phyloP scores from a whole-genome alignment of 2,797 vertebrate species.

The Sitta carolinensis region DNA sequence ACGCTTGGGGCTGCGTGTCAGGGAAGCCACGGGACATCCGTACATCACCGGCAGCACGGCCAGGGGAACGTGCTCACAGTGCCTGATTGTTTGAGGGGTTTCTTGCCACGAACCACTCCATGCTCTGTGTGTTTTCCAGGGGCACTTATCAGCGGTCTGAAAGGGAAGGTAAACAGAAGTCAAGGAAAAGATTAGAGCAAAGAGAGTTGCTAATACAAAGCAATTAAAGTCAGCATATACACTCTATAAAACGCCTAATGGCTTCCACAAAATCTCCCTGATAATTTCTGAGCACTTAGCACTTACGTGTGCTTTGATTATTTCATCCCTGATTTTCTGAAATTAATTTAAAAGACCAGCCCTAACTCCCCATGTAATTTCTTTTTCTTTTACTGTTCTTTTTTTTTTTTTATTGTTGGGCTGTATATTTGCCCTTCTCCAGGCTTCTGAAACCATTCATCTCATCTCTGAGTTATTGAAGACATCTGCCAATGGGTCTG shows the following conservation, averaged over 20 bases:
- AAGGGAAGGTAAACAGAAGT: not conserved
- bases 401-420: not conserved
- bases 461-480: not conserved
- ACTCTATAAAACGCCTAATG: rapidly evolving
- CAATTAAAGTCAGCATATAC: not conserved
- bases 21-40: rapidly evolving
- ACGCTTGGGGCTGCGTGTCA: rapidly evolving
- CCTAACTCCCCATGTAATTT: rapidly evolving
- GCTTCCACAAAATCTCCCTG: not conserved
- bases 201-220: not conserved
- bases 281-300: not conserved
- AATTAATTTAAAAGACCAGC: not conserved
- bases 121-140: not conserved
- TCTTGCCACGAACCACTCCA: rapidly evolving
- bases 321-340: not conserved
- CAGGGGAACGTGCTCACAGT: rapidly evolving
- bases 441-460: not conserved
- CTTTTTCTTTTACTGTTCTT: not conserved
- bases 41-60: rapidly evolving
- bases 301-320: not conserved
- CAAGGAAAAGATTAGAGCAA: not conserved
- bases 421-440: not conserved
- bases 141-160: rapidly evolving
- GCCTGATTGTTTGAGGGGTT: not conserved
- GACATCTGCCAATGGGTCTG: not conserved